phyloP scores from a whole-genome alignment of 1,140 invertebrate species.

The Cyrtorhinus lividipennis region DNA sequence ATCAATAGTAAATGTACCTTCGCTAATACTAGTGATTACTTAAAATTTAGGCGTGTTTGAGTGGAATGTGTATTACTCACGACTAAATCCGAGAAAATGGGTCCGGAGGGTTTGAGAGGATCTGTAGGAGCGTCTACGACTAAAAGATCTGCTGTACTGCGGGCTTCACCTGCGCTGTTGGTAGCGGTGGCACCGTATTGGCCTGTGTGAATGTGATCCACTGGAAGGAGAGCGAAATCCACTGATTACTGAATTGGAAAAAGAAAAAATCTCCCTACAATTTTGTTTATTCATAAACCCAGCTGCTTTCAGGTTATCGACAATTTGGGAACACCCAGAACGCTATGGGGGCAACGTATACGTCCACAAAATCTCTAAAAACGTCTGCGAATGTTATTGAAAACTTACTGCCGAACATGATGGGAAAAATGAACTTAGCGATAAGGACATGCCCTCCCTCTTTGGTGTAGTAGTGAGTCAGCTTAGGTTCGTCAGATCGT shows the following conservation, averaged over 20 bases:
- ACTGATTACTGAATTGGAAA: not conserved
- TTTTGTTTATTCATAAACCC: too few species aligned
- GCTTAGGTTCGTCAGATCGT: too few species aligned
- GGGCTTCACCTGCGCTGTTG: slow-evolving; percentile 58
- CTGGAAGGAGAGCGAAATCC: slow-evolving; percentile 29
- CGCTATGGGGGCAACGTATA: too few species aligned
- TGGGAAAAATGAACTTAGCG: not conserved
- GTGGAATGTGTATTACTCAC: too few species aligned
- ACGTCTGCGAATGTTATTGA: too few species aligned
- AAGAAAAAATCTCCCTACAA: not conserved
- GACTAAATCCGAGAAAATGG: slow-evolving; percentile 10
- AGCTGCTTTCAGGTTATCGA: too few species aligned
- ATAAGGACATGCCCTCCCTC: not conserved
- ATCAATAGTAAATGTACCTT: too few species aligned
- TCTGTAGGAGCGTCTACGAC: slow-evolving; percentile 52
- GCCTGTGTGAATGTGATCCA: slow-evolving; percentile 44
- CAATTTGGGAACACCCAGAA: too few species aligned
- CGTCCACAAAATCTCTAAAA: too few species aligned
- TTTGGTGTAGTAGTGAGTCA: not conserved
- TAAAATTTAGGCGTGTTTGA: too few species aligned
- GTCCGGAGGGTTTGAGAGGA: not conserved
- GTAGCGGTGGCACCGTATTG: slow-evolving; percentile 56
- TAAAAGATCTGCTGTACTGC: slow-evolving; percentile 59
- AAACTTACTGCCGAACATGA: not conserved
- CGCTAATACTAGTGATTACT: too few species aligned